Evolutionary conservation across 92 coral and sea anemone species (phyloP).

Genomic region (Montipora capitata): DNA sequence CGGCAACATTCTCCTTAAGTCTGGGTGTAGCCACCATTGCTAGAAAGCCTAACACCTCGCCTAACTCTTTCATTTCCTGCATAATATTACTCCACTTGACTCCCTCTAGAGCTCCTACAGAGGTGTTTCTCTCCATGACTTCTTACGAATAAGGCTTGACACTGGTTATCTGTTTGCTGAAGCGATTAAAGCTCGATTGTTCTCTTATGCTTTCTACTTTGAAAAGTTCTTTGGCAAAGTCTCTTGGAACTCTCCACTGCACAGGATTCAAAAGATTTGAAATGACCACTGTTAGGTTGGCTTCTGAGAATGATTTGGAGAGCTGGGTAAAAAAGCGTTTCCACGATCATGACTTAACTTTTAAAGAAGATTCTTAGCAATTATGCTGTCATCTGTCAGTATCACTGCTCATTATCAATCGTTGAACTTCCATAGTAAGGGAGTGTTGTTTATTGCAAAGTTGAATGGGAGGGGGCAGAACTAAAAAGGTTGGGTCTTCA

Average conservation of each 20-base stretch:
- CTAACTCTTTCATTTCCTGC: constrained; percentile 72
- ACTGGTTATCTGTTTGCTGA: constrained; percentile 27
- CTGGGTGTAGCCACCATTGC: constrained; percentile 74
- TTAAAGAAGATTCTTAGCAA: no score
- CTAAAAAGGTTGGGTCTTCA: no score
- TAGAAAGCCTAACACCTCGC: constrained; percentile 60
- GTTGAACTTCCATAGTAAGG: no score
- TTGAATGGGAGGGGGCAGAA: no score
- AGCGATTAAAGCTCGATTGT: constrained; percentile 36
- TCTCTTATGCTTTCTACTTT: not conserved
- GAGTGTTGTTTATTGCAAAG: no score
- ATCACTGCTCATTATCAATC: no score
- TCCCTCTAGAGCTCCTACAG: constrained; percentile 27
- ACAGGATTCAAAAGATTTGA: constrained; percentile 9
- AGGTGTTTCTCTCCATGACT: constrained; percentile 16
- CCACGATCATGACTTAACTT: no score
- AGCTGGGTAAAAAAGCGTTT: not conserved
- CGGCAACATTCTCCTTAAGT: constrained; percentile 24
- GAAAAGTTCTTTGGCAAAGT: constrained; percentile 37
- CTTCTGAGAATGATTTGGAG: constrained; percentile 4
- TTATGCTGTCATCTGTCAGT: no score
- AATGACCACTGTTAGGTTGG: not conserved
- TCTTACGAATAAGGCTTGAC: constrained; percentile 39
- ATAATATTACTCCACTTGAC: constrained; percentile 51
- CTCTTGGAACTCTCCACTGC: constrained; percentile 38